Conservation (phyloP, 2,888 invertebrate genomes). For the Synergus japonicus region DNA sequence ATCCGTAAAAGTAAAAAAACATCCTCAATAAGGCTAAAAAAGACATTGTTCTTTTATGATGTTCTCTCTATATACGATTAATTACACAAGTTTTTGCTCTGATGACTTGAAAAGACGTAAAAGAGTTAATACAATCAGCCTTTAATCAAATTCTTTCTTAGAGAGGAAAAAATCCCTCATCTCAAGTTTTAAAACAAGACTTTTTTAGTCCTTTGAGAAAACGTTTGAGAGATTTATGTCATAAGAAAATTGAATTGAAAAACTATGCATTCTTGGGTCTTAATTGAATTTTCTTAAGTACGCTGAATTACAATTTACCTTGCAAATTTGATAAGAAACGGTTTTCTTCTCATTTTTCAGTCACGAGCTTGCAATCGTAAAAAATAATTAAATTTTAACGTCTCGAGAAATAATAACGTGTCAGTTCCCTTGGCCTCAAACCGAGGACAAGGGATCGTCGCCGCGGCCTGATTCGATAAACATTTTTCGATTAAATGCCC, state of each 20-base stretch:
- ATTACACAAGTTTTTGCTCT: neutral
- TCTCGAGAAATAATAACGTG: constrained; percentile 20
- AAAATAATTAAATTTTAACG: constrained; percentile 17
- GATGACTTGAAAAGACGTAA: neutral
- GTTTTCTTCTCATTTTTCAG: constrained; percentile 5
- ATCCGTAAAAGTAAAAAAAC: neutral
- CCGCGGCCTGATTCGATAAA: constrained; percentile 53
- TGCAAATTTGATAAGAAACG: neutral
- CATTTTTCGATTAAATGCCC: constrained; percentile 66
- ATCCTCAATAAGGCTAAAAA: neutral
- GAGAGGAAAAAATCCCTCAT: neutral
- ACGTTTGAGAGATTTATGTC: no score
- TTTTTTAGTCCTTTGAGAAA: neutral
- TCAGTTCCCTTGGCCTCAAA: neutral
- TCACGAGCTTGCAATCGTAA: neutral
- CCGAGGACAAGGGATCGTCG: constrained; percentile 9
- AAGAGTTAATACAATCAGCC: neutral
- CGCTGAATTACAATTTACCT: no score
- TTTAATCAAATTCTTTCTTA: neutral
- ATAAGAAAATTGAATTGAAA: no score
- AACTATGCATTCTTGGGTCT: no score
- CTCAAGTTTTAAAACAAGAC: neutral
- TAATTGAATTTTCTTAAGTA: no score
- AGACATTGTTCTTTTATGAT: neutral
- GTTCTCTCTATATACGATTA: neutral